Evolutionary conservation across 2,888 invertebrate species (phyloP).

Genomic region (Nomada fucata): DNA sequence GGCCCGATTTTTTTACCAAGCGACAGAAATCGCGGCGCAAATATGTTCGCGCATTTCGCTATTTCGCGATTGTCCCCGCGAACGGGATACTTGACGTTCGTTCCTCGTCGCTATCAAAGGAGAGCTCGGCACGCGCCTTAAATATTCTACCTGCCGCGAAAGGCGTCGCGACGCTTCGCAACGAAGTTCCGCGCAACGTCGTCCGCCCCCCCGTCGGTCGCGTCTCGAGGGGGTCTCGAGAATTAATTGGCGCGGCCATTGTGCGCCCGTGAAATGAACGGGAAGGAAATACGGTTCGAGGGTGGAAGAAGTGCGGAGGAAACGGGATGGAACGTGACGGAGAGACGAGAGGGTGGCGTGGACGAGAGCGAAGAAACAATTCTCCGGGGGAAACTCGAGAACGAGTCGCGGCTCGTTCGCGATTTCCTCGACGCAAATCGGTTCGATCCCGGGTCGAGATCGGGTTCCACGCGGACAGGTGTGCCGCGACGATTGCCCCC

Average conservation of each 20-base stretch:
- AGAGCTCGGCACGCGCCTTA: background rate
- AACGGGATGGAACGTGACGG: background rate
- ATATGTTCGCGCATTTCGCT: too few species aligned
- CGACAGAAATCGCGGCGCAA: too few species aligned
- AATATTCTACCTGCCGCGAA: background rate
- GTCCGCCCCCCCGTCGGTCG: conserved; percentile 15
- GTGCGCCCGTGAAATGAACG: conserved; percentile 53
- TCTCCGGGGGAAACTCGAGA: background rate
- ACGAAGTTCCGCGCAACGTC: conserved; percentile 24
- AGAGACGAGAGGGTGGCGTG: conserved; percentile 1
- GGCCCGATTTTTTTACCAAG: too few species aligned
- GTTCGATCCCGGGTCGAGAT: background rate
- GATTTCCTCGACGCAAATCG: conserved; percentile 23
- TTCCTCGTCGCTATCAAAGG: background rate
- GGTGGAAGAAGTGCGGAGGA: background rate
- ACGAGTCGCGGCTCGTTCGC: background rate
- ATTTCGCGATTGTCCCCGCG: too few species aligned
- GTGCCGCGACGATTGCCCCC: background rate
- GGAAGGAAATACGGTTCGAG: conserved; percentile 13
- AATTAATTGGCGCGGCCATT: conserved; percentile 68
- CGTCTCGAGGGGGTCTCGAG: conserved; percentile 64
- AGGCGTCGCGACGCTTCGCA: background rate
- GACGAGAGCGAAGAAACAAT: background rate
- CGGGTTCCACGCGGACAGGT: background rate
- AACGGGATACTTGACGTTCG: too few species aligned